Conservation (phyloP, 92 coral and sea anemone species). For the Porites evermanni region DNA sequence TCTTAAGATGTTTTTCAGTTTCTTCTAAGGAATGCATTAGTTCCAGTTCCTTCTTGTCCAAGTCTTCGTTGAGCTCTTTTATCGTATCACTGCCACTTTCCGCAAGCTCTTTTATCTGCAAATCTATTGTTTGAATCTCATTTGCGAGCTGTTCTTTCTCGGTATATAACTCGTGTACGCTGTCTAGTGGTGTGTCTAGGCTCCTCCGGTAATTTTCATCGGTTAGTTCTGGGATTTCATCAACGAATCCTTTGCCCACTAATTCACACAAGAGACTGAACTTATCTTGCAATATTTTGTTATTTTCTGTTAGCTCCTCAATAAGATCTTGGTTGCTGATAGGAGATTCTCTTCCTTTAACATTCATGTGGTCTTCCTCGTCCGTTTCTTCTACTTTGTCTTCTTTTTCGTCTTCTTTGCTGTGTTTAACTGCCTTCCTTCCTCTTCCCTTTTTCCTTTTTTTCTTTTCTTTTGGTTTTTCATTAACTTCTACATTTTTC, state of each 20-base stretch:
- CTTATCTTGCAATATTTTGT: slow-evolving; percentile 64
- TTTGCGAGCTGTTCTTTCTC: slow-evolving; percentile 53
- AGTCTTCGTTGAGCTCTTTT: slow-evolving; percentile 46
- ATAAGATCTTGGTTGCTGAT: slow-evolving; percentile 27
- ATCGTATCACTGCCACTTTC: slow-evolving; percentile 37
- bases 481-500: neutral
- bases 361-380: neutral
- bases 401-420: neutral
- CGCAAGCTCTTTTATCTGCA: slow-evolving; percentile 30
- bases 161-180: slow-evolving; percentile 25
- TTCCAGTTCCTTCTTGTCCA: slow-evolving; percentile 58
- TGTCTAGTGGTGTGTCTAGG: neutral
- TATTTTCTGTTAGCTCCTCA: slow-evolving; percentile 23
- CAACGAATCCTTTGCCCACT: slow-evolving; percentile 87
- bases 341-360: neutral
- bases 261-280: slow-evolving; percentile 71
- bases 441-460: neutral
- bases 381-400: neutral
- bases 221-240: slow-evolving; percentile 82
- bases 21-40: slow-evolving; percentile 57
- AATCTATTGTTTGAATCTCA: slow-evolving; percentile 34
- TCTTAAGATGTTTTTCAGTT: slow-evolving; percentile 41
- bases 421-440: neutral
- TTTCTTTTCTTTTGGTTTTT: neutral
- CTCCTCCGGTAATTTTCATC: slow-evolving; percentile 17